These are phyloP conservation scores for Acrocyrtus sp. DNA, from an alignment of 2,888 invertebrate species.

Conservation along the genomic window DNA sequence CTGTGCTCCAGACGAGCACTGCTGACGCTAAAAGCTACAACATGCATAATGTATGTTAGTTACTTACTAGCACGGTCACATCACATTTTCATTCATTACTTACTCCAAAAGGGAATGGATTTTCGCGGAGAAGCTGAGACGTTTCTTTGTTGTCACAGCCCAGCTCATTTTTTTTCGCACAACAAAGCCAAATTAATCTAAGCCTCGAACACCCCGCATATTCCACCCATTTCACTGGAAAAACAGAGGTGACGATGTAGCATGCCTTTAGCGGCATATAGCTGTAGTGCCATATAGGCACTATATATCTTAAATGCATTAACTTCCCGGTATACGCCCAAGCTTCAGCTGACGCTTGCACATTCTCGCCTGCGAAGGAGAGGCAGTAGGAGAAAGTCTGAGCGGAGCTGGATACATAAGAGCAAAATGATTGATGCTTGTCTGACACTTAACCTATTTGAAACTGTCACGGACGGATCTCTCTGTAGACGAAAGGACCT, in stretches of 20 bases:
- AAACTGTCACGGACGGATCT: conserved; percentile 40
- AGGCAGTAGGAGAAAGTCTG: not conserved
- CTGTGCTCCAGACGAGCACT: too few species aligned
- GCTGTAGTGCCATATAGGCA: too few species aligned
- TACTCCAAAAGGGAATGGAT: too few species aligned
- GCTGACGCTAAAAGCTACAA: too few species aligned
- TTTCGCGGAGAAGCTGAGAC: not conserved
- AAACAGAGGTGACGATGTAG: too few species aligned
- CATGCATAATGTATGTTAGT: too few species aligned
- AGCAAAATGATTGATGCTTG: conserved; percentile 48
- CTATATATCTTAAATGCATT: not conserved
- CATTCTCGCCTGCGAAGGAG: not conserved
- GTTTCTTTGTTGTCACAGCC: not conserved
- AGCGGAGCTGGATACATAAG: not conserved
- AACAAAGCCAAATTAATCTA: not conserved
- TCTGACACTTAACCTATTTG: conserved; percentile 48
- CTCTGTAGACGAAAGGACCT: not conserved
- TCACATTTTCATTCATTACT: too few species aligned
- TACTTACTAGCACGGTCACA: too few species aligned
- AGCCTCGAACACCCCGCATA: not conserved
- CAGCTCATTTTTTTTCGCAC: not conserved
- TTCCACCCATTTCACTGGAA: too few species aligned
- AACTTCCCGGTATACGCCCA: not conserved
- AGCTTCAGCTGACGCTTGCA: not conserved
- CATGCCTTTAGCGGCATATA: too few species aligned